phyloP scores from a whole-genome alignment of 2,113 vertebrate genomes.

The Glareola pratincola region DNA sequence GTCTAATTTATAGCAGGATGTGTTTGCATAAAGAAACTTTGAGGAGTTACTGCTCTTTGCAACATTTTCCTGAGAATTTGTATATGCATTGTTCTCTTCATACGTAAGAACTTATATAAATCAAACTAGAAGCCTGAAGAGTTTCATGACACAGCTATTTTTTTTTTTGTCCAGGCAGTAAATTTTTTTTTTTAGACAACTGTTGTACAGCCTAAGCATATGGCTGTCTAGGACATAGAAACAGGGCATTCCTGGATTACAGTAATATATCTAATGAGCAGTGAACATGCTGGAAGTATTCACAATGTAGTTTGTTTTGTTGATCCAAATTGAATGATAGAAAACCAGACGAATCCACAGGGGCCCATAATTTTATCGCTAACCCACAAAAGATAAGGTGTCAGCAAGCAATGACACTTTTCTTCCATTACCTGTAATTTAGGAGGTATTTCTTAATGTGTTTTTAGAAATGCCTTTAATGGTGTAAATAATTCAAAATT shows the following conservation, averaged over 20 bases:
- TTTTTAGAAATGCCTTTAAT: neutral
- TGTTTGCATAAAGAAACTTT: neutral
- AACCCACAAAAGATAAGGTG: neutral
- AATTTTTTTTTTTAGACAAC: neutral
- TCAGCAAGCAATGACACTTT: neutral
- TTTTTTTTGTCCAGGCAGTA: neutral
- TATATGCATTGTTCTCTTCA: neutral
- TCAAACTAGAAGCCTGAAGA: neutral
- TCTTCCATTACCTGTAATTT: neutral
- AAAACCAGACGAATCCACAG: neutral
- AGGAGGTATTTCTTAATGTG: neutral
- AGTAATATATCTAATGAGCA: neutral
- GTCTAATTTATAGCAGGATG: neutral
- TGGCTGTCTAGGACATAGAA: neutral
- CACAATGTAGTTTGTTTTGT: neutral
- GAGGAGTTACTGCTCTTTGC: neutral
- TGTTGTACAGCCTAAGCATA: neutral
- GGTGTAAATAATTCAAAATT: neutral
- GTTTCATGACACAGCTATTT: neutral
- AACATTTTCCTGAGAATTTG: neutral
- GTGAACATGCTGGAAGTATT: neutral
- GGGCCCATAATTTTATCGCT: neutral
- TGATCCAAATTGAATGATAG: neutral
- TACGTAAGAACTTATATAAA: neutral
- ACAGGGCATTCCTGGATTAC: neutral